These are phyloP conservation scores for Caenorhabditis drosophilae DNA, from an alignment of 2,888 invertebrate genomes.

Conservation along the genomic window DNA sequence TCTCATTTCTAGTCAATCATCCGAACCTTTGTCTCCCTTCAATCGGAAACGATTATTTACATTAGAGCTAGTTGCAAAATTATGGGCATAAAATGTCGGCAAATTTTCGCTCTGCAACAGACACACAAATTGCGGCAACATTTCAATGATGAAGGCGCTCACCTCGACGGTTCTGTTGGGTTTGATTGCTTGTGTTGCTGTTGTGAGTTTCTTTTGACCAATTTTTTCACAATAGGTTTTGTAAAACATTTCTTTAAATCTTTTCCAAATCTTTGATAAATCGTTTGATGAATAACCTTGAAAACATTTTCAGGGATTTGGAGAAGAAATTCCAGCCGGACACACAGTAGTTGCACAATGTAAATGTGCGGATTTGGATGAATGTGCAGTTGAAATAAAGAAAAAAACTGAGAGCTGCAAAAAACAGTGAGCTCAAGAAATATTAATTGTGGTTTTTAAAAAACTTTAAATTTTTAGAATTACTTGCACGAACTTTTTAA, in stretches of 20 bases:
- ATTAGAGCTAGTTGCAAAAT: constrained; percentile 31
- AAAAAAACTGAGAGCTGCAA: constrained; percentile 57
- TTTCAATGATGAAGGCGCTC: not conserved
- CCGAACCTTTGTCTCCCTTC: too few relatives aligned
- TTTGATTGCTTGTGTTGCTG: constrained; percentile 7
- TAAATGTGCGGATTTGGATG: constrained; percentile 59
- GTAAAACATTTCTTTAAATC: too few relatives aligned
- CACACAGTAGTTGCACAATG: constrained; percentile 57
- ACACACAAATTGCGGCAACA: not conserved
- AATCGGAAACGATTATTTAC: constrained; percentile 42
- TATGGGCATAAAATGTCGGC: constrained; percentile 28
- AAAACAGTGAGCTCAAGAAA: too few relatives aligned
- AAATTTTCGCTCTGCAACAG: not conserved
- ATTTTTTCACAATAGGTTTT: too few relatives aligned
- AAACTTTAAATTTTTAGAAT: not conserved
- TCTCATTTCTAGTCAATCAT: too few relatives aligned
- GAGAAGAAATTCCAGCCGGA: constrained; percentile 28
- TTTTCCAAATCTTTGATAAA: too few relatives aligned
- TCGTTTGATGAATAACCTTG: not conserved
- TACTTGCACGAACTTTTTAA: constrained; percentile 51
- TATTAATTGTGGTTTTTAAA: constrained; percentile 2
- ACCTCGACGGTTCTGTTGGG: too few relatives aligned
- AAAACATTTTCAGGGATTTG: not conserved
- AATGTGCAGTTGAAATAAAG: constrained; percentile 47
- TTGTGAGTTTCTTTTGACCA: constrained; percentile 18